These are phyloP conservation scores for Lepidurus arcticus DNA, from an alignment of 1,140 invertebrate species.

Conservation along the genomic window DNA sequence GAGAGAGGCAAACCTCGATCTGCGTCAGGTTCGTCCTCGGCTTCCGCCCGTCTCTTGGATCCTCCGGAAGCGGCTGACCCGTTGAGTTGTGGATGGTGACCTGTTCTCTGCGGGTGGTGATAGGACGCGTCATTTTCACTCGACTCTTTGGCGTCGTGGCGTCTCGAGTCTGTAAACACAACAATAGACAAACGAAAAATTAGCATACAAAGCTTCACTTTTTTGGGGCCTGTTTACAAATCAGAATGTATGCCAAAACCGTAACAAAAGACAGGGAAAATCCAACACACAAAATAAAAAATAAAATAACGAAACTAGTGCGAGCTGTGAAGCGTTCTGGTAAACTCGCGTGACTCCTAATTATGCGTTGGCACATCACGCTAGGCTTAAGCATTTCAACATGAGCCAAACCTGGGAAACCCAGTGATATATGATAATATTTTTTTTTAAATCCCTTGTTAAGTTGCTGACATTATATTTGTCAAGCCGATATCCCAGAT, in stretches of 20 bases:
- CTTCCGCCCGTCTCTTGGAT: neutral
- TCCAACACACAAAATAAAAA: no score
- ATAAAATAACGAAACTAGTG: neutral
- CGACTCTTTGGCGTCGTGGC: conserved; percentile 26
- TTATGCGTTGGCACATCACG: neutral
- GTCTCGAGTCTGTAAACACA: conserved; percentile 23
- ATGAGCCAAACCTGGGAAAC: neutral
- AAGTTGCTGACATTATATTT: no score
- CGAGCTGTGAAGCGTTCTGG: neutral
- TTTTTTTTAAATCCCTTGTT: no score
- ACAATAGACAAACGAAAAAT: neutral
- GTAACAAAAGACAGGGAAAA: no score
- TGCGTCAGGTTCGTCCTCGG: conserved; percentile 1
- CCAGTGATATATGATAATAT: neutral
- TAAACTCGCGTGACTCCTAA: neutral
- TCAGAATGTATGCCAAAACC: no score
- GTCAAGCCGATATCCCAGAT: no score
- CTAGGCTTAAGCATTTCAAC: neutral
- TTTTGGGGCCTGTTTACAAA: no score
- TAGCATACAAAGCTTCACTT: neutral
- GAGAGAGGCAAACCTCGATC: conserved; percentile 10
- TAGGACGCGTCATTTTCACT: conserved; percentile 22
- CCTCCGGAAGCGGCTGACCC: conserved; percentile 6
- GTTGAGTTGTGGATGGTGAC: conserved; percentile 4
- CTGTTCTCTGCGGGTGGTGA: conserved; percentile 19